These are phyloP conservation scores for Thymelicus lineola DNA, from an alignment of 2,888 invertebrate species.

Conservation along the genomic window DNA sequence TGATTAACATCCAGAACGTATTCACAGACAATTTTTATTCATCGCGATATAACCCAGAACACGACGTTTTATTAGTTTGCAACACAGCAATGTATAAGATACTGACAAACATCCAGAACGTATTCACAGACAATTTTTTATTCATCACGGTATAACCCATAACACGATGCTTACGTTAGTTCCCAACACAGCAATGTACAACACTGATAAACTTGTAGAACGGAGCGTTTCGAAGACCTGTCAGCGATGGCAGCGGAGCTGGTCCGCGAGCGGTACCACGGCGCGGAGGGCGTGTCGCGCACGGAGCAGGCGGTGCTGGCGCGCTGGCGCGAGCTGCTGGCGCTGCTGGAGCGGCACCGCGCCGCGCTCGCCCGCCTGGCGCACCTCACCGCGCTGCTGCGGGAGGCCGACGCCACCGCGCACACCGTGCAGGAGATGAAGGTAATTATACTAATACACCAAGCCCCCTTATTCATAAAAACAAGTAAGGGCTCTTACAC, in stretches of 20 bases:
- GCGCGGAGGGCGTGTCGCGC: conserved; percentile 90
- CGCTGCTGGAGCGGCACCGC: conserved; percentile 92
- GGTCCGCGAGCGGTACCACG: conserved; percentile 96
- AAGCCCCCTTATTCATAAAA: no score
- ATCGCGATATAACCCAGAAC: no score
- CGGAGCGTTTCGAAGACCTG: conserved; percentile 97
- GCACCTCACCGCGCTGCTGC: conserved; percentile 93
- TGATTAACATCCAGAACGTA: conserved; percentile 81
- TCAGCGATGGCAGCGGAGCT: conserved; percentile 97
- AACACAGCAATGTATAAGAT: no score
- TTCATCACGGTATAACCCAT: no score
- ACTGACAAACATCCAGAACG: no score
- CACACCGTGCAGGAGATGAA: conserved; percentile 94
- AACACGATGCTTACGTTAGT: no score
- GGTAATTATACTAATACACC: conserved; percentile 53
- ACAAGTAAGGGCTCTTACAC: no score
- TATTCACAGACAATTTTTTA: no score
- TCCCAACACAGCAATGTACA: no score
- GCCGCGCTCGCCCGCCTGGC: conserved; percentile 91
- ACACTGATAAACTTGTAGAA: conserved; percentile 67
- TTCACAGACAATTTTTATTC: no score
- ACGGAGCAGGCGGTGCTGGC: conserved; percentile 91
- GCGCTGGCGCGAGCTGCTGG: conserved; percentile 94
- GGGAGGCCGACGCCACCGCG: conserved; percentile 96
- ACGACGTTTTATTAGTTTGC: no score